A percentile compares a stretch with the other conserved stretches of the same genome.
Conservation (phyloP, 1,140 invertebrate species). For the Episyrphus balteatus region DNA sequence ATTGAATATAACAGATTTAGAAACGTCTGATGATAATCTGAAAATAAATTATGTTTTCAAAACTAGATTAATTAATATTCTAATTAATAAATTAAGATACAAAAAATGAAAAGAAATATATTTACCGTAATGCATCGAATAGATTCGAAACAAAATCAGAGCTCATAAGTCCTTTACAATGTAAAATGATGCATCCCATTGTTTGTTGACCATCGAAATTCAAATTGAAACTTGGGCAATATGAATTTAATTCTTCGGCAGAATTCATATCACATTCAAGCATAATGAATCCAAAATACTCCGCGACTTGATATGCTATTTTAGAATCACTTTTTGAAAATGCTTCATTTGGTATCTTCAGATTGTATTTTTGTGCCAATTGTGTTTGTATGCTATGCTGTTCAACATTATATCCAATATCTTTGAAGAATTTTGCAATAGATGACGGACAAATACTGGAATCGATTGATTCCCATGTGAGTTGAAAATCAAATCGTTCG, state of each 20-base stretch:
- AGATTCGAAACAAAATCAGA: conserved; percentile 32
- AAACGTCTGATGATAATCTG: too few relatives aligned
- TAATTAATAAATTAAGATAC: too few relatives aligned
- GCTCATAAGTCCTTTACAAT: conserved; percentile 43
- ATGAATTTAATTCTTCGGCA: conserved; percentile 17
- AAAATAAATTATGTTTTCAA: too few relatives aligned
- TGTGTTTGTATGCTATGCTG: conserved; percentile 36
- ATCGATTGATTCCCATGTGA: conserved; percentile 45
- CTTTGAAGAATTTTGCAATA: conserved; percentile 44
- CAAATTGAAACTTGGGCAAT: conserved; percentile 24
- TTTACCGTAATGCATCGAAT: conserved; percentile 32
- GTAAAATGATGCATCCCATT: conserved; percentile 35
- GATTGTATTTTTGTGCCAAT: conserved; percentile 25
- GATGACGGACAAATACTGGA: conserved; percentile 47
- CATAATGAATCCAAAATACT: conserved; percentile 45
- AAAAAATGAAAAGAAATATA: conserved; percentile 5
- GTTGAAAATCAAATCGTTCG: neutral
- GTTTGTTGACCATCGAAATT: conserved; percentile 18
- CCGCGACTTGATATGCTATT: conserved; percentile 32
- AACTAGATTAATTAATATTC: too few relatives aligned
- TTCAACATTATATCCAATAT: conserved; percentile 36
- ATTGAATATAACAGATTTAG: too few relatives aligned
- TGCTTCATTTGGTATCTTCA: conserved; percentile 28
- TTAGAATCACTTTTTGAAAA: too few relatives aligned
- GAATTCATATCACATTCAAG: conserved; percentile 36